Base-by-base conservation (phyloP, 23 tunicate species). In the Halocynthia aurantium region DNA sequence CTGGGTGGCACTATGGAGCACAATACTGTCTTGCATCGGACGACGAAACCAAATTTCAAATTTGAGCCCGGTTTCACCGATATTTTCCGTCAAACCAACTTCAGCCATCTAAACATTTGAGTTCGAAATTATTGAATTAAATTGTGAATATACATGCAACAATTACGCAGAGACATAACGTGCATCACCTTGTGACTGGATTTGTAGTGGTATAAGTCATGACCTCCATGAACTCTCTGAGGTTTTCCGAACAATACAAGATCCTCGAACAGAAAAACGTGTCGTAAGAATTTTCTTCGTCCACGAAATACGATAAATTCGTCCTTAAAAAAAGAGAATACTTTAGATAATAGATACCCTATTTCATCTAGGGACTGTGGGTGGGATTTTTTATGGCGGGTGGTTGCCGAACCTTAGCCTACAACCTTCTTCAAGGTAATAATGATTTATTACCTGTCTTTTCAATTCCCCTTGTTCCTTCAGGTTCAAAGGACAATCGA, bases 1-100 rank as follows among this genome's bases (percentile, higher is more conserved):
- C 18, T 80, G 70, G 31, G 84, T 71, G 10, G 77, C 8, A 40
- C 83, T 80, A 17, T 92, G 91, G 22, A 92, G 81, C 8, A 92
- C 82, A 64, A 92, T 87, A 40, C 77, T 83, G 67, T 84, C 92
- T 68, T 86, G 92, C 53, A 72, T 82, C 8, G 87, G 75, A 6
- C 99, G 77, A 8, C 99, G 97, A 62, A 89, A 91, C 99, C 99
- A 96, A 53, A 96, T 78, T 68, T 96, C 99, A 67, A 96, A 96
- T 76, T 90, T 89, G 72, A 83, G 81, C 0, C 96, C 96, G 6
- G 87, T 83, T 8, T 87, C 96, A 9, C 92, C 92, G 55, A 96
- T 91, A 80, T 89, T 88, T 69, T 91, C 96, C 57, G 99, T 96
- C 77, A 96, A 57, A 5, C 99, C 99, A 19, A 96, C 82, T 58